Conservation (phyloP, 2,888 invertebrate species). For the Melanargia galathea region DNA sequence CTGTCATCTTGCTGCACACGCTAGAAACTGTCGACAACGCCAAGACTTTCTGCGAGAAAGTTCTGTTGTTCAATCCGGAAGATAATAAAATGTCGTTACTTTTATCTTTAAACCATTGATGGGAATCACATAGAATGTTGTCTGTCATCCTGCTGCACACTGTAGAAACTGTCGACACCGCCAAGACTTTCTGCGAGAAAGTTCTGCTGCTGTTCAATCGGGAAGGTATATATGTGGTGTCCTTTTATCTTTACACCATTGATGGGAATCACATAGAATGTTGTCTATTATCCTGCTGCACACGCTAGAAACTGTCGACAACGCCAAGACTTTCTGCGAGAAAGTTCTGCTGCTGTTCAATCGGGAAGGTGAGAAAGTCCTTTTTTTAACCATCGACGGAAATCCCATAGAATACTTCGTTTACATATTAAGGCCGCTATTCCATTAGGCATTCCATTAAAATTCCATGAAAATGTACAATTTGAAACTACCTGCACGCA, state of each 20-base stretch:
- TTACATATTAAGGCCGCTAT: no score
- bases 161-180: slow-evolving; percentile 85
- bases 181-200: slow-evolving; percentile 96
- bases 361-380: slow-evolving; percentile 87
- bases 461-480: no score
- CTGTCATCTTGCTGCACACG: slow-evolving; percentile 87
- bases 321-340: slow-evolving; percentile 94
- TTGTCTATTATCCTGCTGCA: no score
- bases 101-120: no score
- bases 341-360: slow-evolving; percentile 93
- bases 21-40: slow-evolving; percentile 87
- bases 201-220: slow-evolving; percentile 92
- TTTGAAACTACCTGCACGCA: no score
- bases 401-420: no score
- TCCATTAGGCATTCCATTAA: no score
- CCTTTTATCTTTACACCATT: no score
- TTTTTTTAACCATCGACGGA: no score
- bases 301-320: slow-evolving; percentile 85
- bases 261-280: no score
- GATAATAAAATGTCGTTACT: slow-evolving; percentile 83
- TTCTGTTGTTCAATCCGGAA: slow-evolving; percentile 94
- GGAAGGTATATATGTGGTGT: slow-evolving; percentile 87
- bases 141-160: slow-evolving; percentile 88
- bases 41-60: slow-evolving; percentile 95
- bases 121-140: no score